Percentiles rank a stretch among this genome's conserved stretches.
Conservation (phyloP, 2,113 vertebrate species). For the Tupaia chinensis region DNA sequence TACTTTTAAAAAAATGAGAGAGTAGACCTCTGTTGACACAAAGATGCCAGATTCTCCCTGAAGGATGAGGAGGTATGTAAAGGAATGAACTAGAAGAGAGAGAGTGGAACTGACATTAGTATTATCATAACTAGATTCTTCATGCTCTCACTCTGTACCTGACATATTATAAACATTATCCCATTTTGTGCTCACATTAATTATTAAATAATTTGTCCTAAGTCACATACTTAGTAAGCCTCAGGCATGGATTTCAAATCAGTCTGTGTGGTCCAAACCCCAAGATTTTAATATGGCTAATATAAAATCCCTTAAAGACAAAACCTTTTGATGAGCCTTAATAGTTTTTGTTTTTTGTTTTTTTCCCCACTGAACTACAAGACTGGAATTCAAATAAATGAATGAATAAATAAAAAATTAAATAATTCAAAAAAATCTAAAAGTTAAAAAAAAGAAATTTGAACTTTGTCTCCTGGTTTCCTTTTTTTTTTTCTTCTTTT, state of each 20-base stretch:
- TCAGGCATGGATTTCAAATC: not conserved
- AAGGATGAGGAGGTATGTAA: not conserved
- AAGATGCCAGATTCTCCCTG: not conserved
- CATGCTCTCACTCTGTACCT: not conserved
- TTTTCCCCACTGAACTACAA: not conserved
- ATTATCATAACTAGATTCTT: not conserved
- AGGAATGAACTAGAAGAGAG: not conserved
- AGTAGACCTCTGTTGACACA: not conserved
- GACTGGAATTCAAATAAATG: not conserved
- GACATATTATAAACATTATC: not conserved
- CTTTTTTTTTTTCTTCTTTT: too few species aligned
- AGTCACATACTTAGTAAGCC: not conserved
- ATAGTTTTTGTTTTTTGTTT: not conserved
- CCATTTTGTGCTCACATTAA: not conserved
- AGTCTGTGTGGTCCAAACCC: not conserved
- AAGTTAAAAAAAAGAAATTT: not conserved
- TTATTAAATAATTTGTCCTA: not conserved
- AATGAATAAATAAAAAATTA: too few species aligned
- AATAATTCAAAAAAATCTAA: too few species aligned
- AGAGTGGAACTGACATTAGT: not conserved
- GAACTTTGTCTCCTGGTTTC: not conserved
- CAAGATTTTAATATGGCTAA: not conserved
- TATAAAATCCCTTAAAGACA: not conserved
- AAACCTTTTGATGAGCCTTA: constrained; percentile 14
- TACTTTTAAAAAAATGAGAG: not conserved